phyloP scores from a whole-genome alignment of 2,888 invertebrate species.

The Limnephilus auricula region DNA sequence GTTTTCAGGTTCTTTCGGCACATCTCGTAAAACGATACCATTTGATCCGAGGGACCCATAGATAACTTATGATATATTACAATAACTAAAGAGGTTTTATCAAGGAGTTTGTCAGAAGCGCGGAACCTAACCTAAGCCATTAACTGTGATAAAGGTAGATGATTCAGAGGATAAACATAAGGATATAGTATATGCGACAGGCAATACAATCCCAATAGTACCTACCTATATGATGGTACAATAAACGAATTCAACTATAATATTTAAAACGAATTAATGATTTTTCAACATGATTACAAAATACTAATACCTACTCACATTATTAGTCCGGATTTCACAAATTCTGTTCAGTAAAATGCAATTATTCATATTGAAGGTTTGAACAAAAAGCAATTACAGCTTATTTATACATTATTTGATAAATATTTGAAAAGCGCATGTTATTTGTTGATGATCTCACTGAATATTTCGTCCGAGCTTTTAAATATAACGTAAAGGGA shows the following conservation, averaged over 20 bases:
- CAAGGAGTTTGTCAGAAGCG: too few species aligned
- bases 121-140: too few species aligned
- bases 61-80: too few species aligned
- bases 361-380: not conserved
- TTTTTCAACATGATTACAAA: not conserved
- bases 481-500: not conserved
- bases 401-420: not conserved
- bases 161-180: too few species aligned
- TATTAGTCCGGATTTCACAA: not conserved
- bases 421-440: not conserved
- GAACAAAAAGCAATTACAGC: conserved; percentile 16
- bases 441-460: not conserved
- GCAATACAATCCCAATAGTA: too few species aligned
- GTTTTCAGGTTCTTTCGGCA: too few species aligned
- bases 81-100: too few species aligned
- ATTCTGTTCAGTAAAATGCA: not conserved
- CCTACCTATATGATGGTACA: too few species aligned
- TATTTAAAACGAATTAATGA: not conserved
- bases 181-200: too few species aligned
- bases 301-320: not conserved
- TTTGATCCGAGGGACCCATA: too few species aligned
- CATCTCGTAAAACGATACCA: too few species aligned
- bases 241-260: not conserved
- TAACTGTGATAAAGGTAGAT: too few species aligned
- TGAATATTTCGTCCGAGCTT: not conserved